Base-by-base conservation (phyloP, 2,113 vertebrate genomes). In the Silurus glanis region DNA sequence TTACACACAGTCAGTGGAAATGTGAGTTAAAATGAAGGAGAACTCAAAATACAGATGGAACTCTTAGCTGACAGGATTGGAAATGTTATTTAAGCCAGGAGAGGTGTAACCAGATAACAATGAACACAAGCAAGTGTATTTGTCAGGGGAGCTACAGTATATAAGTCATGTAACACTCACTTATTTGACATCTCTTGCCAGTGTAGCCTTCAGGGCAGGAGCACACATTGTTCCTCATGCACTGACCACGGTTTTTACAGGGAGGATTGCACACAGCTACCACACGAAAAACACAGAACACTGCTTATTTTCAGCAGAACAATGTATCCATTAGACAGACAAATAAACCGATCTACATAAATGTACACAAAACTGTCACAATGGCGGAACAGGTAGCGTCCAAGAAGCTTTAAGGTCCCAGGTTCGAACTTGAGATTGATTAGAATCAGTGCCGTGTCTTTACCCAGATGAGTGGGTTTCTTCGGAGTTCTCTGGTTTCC, bases 161-260 rank as follows among this genome's bases (percentile, higher is more conserved):
- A 0, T 7, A 23, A 4, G 17, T 6, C 25, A 61, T 45, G 5
- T 61, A 37, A 64, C 1, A 78, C 97, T 97, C 91, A 99, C 97
- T 96, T 94, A 93, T 97, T 86, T 98, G 97, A 92, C 97, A 99
- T 90, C 96, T 94, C 87, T 94, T 95, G 37, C 96, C 97, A 0
- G 92, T 95, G 94, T 97, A 96, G 28, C 97, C 97, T 76, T 94
- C 95, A 25, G 92, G 94, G 88, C 97, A 98, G 87, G 94, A 83
- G 3, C 97, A 99, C 23, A 98, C 92, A 7, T 97, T 96, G 89
- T 96, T 97, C 91, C 97, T 97, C 94, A 95, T 93, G 75, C 97
- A 98, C 28, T 95, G 96, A 71, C 97, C 97, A 72, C 97, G 94
- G 0, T 99, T 98, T 93, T 97, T 98, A 93, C 97, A 99, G 2